These are phyloP conservation scores for Psittacula echo DNA, from an alignment of 2,797 vertebrate genomes.

Conservation along the genomic window DNA sequence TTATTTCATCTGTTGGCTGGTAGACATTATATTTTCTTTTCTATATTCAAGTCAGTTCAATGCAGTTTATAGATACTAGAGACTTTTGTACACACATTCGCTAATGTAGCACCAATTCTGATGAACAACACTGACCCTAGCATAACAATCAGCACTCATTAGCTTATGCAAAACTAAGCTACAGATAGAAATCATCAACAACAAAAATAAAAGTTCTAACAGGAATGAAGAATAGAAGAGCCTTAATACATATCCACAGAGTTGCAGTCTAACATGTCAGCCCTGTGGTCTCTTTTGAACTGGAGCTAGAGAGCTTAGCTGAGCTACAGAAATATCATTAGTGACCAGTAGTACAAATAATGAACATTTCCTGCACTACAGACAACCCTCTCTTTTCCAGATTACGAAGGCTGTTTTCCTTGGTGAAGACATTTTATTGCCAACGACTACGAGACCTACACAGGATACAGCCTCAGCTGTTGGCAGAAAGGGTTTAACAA, in stretches of 20 bases:
- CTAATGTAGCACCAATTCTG: background rate
- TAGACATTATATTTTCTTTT: background rate
- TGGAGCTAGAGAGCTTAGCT: background rate
- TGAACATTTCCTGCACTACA: background rate
- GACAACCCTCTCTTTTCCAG: background rate
- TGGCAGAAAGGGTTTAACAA: background rate
- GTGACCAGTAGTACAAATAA: background rate
- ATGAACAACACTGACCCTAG: background rate
- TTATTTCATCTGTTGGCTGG: background rate
- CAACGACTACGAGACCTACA: background rate
- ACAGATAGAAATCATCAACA: background rate
- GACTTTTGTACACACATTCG: background rate
- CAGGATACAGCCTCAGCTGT: background rate
- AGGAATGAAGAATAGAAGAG: background rate
- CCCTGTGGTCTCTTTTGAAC: background rate
- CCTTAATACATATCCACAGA: background rate
- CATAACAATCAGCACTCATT: accelerated
- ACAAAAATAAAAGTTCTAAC: background rate
- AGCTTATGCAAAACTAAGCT: background rate
- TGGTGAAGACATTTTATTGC: background rate
- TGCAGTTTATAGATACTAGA: background rate
- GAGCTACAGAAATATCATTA: background rate
- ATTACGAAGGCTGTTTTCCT: background rate
- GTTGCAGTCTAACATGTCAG: background rate
- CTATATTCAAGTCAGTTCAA: background rate